Evolutionary conservation across 2,113 vertebrate species (phyloP).

Genomic region (Elephantulus edwardii): DNA sequence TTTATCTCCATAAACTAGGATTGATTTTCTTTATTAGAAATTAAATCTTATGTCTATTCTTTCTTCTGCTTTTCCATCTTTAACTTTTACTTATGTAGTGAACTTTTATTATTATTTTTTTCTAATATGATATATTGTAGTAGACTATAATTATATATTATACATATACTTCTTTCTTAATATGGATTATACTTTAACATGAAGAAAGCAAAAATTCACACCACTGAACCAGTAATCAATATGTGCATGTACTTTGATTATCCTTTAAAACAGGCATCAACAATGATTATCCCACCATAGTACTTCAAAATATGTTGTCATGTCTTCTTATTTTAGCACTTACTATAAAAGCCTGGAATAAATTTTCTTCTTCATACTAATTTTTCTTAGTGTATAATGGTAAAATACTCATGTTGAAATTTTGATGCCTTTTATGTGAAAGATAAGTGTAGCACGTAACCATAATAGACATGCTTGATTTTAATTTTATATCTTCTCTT

Average conservation of each 20-base stretch:
- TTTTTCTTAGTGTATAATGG: background rate
- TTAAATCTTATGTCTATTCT: background rate
- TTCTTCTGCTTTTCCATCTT: background rate
- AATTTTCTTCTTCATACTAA: background rate
- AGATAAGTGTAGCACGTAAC: background rate
- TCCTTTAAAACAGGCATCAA: background rate
- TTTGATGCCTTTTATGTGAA: constrained; percentile 2
- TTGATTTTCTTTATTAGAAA: background rate
- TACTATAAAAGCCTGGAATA: background rate
- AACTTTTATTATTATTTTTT: constrained; percentile 25
- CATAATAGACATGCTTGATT: background rate
- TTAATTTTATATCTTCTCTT: constrained; percentile 5
- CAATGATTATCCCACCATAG: background rate
- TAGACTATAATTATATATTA: background rate
- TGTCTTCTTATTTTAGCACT: background rate
- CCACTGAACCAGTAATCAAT: too few species aligned
- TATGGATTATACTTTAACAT: too few species aligned
- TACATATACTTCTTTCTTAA: background rate
- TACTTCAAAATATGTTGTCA: background rate
- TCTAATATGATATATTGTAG: background rate
- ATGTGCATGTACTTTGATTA: too few species aligned
- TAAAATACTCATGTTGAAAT: constrained; percentile 11
- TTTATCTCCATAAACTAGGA: background rate
- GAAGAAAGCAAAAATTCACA: too few species aligned
- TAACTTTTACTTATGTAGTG: background rate